phyloP scores from a whole-genome alignment of 2,888 invertebrate species.

The Venustoraphidia nigricollis region DNA sequence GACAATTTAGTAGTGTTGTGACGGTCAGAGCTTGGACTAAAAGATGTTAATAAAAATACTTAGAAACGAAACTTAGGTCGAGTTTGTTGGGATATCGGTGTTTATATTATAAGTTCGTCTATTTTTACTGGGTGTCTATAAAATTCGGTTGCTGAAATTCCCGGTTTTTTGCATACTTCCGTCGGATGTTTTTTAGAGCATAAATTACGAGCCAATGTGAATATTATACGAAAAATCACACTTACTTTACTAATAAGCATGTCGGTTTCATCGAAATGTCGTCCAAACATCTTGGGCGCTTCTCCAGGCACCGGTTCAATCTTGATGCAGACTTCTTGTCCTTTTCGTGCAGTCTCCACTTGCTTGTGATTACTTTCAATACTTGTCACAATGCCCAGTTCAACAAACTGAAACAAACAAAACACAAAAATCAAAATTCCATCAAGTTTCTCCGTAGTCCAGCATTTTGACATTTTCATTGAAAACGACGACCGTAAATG shows the following conservation, averaged over 20 bases:
- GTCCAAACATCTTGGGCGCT: constrained; percentile 94
- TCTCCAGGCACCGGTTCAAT: constrained; percentile 97
- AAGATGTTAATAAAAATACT: no score
- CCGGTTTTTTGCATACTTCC: no score
- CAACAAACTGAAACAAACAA: constrained; percentile 60
- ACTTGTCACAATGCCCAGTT: constrained; percentile 86
- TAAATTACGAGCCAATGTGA: no score
- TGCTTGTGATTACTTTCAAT: constrained; percentile 93
- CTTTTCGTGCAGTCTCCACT: constrained; percentile 87
- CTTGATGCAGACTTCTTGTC: constrained; percentile 91
- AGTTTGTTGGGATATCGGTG: no score
- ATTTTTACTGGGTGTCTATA: no score
- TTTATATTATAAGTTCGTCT: no score
- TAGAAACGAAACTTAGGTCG: no score
- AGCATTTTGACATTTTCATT: neutral
- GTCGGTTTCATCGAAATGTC: constrained; percentile 96
- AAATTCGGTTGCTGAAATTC: no score
- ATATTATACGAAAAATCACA: constrained; percentile 7
- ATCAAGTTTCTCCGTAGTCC: neutral
- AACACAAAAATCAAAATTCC: constrained; percentile 4
- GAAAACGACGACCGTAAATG: neutral
- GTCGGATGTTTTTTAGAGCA: no score
- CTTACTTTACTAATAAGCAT: constrained; percentile 85
- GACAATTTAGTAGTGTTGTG: no score
- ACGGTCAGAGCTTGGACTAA: no score